phyloP scores from a whole-genome alignment of 1,140 invertebrate species.

The Tetraneura akinire region DNA sequence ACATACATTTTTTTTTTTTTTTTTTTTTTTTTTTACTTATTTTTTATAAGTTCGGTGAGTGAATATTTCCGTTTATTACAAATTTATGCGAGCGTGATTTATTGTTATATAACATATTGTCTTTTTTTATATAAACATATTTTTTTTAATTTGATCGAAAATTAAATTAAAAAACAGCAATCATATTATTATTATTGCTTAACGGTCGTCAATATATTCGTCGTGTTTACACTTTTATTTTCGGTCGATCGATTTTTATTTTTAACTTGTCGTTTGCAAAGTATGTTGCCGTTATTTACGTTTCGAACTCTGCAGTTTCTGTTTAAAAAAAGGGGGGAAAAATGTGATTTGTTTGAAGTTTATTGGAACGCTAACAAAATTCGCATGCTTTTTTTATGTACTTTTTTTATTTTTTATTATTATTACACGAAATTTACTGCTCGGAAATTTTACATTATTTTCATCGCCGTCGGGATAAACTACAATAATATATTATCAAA shows the following conservation, averaged over 20 bases:
- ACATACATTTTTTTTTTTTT: too few species aligned
- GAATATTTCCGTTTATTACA: too few species aligned
- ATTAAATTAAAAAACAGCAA: background rate
- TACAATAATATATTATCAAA: too few species aligned
- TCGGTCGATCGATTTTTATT: background rate
- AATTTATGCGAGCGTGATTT: too few species aligned
- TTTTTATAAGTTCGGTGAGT: too few species aligned
- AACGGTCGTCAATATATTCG: too few species aligned
- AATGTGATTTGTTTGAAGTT: slow-evolving; percentile 33
- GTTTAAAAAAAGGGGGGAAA: slow-evolving; percentile 23
- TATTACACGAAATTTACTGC: background rate
- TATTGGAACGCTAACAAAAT: slow-evolving; percentile 17
- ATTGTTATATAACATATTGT: too few species aligned
- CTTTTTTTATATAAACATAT: background rate
- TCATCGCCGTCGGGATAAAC: background rate
- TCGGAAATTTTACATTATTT: too few species aligned
- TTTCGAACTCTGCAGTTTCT: background rate
- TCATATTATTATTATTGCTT: too few species aligned
- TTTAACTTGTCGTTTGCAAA: background rate
- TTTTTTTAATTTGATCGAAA: background rate
- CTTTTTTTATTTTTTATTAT: background rate
- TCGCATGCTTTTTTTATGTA: background rate
- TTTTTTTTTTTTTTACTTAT: too few species aligned
- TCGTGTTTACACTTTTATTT: background rate
- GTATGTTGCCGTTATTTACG: background rate